Conservation (phyloP, 2,797 vertebrate species). For the Chaenodraco wilsoni region DNA sequence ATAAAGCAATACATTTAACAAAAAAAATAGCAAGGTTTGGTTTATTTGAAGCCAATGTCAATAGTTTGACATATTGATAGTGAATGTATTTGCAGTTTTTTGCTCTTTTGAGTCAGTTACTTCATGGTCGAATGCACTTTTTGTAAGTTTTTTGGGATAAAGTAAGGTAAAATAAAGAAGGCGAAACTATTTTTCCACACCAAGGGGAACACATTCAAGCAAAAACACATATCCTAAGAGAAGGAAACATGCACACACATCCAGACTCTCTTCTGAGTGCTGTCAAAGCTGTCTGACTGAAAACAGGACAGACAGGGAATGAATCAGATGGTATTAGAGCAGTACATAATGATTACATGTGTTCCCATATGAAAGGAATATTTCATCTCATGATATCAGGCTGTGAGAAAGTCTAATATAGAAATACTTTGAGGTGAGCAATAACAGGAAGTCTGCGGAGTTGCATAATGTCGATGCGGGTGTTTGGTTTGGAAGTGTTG, state of each 20-base stretch:
- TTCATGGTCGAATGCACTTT: too few relatives aligned
- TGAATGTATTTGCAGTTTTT: too few relatives aligned
- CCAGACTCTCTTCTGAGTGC: constrained; percentile 23
- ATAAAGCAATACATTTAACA: too few relatives aligned
- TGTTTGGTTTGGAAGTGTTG: constrained; percentile 23
- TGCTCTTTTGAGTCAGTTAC: too few relatives aligned
- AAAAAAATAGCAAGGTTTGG: too few relatives aligned
- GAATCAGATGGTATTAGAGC: constrained; percentile 43
- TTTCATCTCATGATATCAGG: constrained; percentile 33
- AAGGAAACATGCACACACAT: constrained; percentile 10
- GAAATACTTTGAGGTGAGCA: constrained; percentile 36
- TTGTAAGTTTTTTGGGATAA: too few relatives aligned
- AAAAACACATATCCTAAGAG: constrained; percentile 31
- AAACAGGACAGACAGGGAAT: neutral
- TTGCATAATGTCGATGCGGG: constrained; percentile 16
- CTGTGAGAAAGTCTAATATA: constrained; percentile 38
- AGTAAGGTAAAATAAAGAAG: neutral
- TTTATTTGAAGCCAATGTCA: too few relatives aligned
- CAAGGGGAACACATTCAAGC: constrained; percentile 12
- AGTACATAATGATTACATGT: constrained; percentile 25
- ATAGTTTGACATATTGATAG: too few relatives aligned
- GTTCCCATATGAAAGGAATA: constrained; percentile 34
- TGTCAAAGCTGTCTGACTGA: constrained; percentile 40
- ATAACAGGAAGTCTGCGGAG: constrained; percentile 44
- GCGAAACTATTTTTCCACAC: constrained; percentile 26